Conservation (phyloP, 2,888 invertebrate genomes). For the Chalcosyrphus nemorum region DNA sequence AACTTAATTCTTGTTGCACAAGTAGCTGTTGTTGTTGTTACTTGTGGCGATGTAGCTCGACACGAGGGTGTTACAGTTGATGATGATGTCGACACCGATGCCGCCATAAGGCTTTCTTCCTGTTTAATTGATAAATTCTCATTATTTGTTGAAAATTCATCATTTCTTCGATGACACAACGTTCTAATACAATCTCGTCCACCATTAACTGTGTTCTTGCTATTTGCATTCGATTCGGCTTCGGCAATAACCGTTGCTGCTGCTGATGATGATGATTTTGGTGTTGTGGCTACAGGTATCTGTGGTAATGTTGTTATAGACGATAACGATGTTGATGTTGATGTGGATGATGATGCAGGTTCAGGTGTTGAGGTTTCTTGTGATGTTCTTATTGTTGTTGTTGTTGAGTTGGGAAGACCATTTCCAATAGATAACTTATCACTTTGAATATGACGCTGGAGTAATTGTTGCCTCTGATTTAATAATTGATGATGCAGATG, state of each 20-base stretch:
- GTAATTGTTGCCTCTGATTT: conserved; percentile 32
- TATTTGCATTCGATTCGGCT: conserved; percentile 2
- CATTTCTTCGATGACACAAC: conserved; percentile 23
- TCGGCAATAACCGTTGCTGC: conserved; percentile 9
- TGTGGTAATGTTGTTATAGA: conserved; percentile 36
- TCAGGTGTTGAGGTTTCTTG: conserved; percentile 31
- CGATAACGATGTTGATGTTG: conserved; percentile 8
- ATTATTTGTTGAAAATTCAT: conserved; percentile 33
- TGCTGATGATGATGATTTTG: conserved; percentile 13
- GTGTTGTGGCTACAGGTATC: conserved; percentile 23
- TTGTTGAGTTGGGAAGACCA: conserved; percentile 26
- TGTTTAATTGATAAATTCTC: conserved; percentile 19
- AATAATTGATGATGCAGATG: conserved; percentile 32
- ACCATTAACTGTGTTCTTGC: conserved; percentile 45
- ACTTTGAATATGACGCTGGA: conserved; percentile 38
- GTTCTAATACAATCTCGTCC: conserved; percentile 31
- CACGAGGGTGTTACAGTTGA: neutral
- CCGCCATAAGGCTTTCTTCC: conserved; percentile 28
- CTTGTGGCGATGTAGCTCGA: conserved; percentile 28
- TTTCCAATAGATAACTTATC: conserved; percentile 50
- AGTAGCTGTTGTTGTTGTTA: conserved; percentile 30
- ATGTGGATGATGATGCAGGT: conserved; percentile 16
- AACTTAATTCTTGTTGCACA: conserved; percentile 36
- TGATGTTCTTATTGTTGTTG: conserved; percentile 7
- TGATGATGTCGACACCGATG: neutral